phyloP scores from a whole-genome alignment of 2,113 vertebrate genomes.

The Silurus glanis region DNA sequence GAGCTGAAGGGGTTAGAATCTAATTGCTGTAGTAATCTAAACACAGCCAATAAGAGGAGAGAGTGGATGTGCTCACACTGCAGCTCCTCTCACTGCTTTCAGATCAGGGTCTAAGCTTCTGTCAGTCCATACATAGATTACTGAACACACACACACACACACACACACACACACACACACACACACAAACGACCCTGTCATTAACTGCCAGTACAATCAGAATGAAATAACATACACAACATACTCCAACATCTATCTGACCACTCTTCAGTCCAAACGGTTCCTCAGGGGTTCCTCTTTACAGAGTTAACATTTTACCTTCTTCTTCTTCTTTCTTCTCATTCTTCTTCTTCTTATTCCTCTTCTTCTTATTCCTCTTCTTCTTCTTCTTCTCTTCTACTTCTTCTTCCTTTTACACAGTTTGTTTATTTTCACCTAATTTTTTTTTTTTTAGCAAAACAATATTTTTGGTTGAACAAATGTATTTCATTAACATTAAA shows the following conservation, averaged over 20 bases:
- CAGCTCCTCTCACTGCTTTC: background rate
- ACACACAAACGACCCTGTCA: background rate
- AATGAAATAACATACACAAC: background rate
- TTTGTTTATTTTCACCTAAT: background rate
- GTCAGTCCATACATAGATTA: background rate
- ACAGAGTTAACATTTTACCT: background rate
- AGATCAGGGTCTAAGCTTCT: background rate
- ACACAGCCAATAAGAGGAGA: background rate
- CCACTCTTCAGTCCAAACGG: background rate
- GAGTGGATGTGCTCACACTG: background rate
- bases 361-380: background rate
- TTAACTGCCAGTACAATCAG: background rate
- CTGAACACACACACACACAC: background rate
- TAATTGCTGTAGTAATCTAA: background rate
- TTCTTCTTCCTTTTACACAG: background rate
- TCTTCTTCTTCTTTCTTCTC: background rate
- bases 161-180: background rate
- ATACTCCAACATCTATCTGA: background rate
- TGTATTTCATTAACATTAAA: no score
- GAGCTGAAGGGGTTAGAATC: background rate
- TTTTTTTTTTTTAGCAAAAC: no score
- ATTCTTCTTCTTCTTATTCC: background rate
- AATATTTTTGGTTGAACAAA: background rate
- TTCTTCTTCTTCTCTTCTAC: background rate
- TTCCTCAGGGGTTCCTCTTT: background rate